Evolutionary conservation across 2,113 vertebrate species (phyloP).

Genomic region (Carassius auratus): DNA sequence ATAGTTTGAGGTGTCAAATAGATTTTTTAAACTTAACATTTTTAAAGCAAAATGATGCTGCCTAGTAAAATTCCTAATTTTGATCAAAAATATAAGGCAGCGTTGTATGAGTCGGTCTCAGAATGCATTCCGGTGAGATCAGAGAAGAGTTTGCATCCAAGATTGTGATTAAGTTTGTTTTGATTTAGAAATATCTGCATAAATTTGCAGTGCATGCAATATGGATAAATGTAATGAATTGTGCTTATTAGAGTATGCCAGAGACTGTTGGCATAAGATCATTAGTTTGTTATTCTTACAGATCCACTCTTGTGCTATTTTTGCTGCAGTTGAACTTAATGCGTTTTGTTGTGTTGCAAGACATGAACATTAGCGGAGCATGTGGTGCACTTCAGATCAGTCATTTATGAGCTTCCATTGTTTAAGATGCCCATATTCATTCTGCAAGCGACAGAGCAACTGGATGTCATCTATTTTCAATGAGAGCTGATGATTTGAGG

Average conservation of each 20-base stretch:
- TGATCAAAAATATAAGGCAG: not conserved
- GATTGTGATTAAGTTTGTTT: not conserved
- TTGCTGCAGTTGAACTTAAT: not conserved
- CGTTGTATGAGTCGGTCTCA: not conserved
- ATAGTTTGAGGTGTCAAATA: not conserved
- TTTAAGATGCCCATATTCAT: not conserved
- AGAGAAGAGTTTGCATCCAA: not conserved
- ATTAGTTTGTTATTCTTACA: not conserved
- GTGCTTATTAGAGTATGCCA: not conserved
- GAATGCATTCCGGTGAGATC: not conserved
- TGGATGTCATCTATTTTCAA: not conserved
- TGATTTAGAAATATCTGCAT: not conserved
- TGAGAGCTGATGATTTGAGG: conserved; percentile 14
- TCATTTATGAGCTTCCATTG: not conserved
- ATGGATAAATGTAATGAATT: not conserved
- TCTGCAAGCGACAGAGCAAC: not conserved
- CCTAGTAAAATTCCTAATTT: not conserved
- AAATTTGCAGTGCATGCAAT: not conserved
- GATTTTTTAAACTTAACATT: not conserved
- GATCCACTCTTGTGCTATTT: not conserved
- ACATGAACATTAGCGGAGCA: not conserved
- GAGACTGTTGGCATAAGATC: not conserved
- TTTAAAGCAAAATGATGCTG: not conserved
- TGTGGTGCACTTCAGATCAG: not conserved
- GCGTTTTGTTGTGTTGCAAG: not conserved